Base-by-base conservation (phyloP, 2,888 invertebrate genomes). In the Leptinotarsa peninsularis region DNA sequence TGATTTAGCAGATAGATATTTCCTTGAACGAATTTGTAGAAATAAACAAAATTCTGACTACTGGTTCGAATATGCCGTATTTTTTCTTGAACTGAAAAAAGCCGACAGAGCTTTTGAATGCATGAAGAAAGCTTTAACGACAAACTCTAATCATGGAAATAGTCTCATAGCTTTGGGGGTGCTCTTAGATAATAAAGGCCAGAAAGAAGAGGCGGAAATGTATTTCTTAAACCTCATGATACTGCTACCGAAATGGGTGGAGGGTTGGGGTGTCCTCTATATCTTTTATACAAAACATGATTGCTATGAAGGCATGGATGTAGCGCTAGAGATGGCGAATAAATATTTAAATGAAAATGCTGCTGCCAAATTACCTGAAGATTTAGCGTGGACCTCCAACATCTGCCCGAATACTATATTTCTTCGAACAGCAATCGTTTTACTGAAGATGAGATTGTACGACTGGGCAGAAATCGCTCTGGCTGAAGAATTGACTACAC, bases 51-150 rank as follows among this genome's bases (percentile, higher is more conserved):
- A 77, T 75, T 78, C 86, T 4, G 82, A 85, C 74, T 80, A 73
- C 68, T 88, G 88, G 88, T 87, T 88, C 72, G 84, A 88, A 76
- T 88, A 86, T 72, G 88, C 87, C 2, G 74, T 88, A 63, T 88
- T 80, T 78, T 82, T 86, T 56, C 74, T 87, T 67, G 83, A 86
- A 77, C 74, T 81, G 4, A 80, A 81, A 4, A 78, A 86, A 27
- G 50, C 73, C 4, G 87, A 87, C 67, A 84, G 84, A 58, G 87
- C 88, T 4, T 83, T 85, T 66, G 86, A 87, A 81, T 87, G 87
- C 80, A 75, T 86, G 17, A 82, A 83, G 71, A 84, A 87, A 83
- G 85, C 86, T 18, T 80, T 88, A 66, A 75, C 82, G 3, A 76
- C 80, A 14, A 76, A 86, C 66, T 66, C 78, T 0, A 67, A 79